Evolutionary conservation across 2,888 invertebrate species (phyloP).

Genomic region (Ophioninae sp.): DNA sequence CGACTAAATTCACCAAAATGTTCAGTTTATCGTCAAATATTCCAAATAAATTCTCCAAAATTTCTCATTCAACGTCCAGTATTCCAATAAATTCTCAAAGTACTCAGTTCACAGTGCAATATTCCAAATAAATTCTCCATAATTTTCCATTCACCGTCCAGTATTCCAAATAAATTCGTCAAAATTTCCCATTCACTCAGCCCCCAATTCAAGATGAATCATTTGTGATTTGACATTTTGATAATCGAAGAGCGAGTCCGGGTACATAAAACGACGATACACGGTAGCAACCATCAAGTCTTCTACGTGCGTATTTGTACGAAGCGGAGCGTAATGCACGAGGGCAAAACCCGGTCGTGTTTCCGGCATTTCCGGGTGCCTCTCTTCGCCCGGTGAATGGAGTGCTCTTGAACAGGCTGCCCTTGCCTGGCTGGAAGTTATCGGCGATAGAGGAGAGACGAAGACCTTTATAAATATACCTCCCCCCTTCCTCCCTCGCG

Average conservation of each 20-base stretch:
- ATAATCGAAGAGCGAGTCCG: not conserved
- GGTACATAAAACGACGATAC: not conserved
- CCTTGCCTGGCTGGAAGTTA: constrained; percentile 29
- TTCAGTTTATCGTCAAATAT: no score
- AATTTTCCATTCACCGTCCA: no score
- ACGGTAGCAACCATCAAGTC: not conserved
- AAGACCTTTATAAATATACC: not conserved
- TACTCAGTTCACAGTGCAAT: no score
- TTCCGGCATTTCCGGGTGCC: constrained; percentile 53
- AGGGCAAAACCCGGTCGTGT: constrained; percentile 47
- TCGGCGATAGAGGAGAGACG: constrained; percentile 45
- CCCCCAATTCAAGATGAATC: no score
- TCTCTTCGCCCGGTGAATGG: constrained; percentile 9
- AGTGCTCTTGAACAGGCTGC: constrained; percentile 35
- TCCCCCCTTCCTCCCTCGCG: no score
- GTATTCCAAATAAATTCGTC: no score
- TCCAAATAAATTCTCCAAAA: no score
- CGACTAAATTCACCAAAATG: no score
- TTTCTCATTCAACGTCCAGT: no score
- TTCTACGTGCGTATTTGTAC: not conserved
- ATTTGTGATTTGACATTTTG: not conserved
- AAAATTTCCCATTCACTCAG: no score
- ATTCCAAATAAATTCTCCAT: no score
- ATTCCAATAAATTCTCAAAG: no score
- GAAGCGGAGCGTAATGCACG: constrained; percentile 27